These are phyloP conservation scores for Rhinogobio ventralis DNA, from an alignment of 2,797 vertebrate species.

Conservation along the genomic window DNA sequence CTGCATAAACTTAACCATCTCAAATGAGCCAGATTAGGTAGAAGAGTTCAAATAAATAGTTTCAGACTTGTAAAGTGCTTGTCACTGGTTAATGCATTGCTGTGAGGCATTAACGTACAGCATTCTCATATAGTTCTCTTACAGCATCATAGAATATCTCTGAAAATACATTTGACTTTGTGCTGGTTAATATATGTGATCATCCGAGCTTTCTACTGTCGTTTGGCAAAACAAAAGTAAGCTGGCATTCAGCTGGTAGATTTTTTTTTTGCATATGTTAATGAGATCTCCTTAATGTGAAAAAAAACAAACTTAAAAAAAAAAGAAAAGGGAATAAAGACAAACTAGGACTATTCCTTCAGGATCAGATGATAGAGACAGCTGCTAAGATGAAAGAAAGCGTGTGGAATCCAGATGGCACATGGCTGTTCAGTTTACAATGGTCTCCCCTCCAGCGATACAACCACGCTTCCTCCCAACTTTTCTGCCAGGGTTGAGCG, in stretches of 20 bases:
- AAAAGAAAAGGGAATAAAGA: slow-evolving; percentile 63
- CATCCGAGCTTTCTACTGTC: slow-evolving; percentile 65
- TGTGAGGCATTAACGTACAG: slow-evolving; percentile 81
- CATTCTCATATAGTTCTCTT: slow-evolving; percentile 78
- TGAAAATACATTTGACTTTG: slow-evolving; percentile 67
- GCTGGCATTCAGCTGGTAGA: slow-evolving; percentile 83
- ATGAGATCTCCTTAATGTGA: slow-evolving; percentile 84
- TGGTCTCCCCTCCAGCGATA: slow-evolving; percentile 96
- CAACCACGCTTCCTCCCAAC: slow-evolving; percentile 93
- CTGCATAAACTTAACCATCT: slow-evolving; percentile 88
- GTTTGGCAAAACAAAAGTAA: slow-evolving; percentile 85
- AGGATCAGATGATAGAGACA: slow-evolving; percentile 78
- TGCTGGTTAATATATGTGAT: slow-evolving; percentile 48
- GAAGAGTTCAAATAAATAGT: slow-evolving; percentile 88
- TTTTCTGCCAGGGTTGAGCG: slow-evolving; percentile 92
- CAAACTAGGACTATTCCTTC: slow-evolving; percentile 86
- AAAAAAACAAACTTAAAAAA: slow-evolving; percentile 59
- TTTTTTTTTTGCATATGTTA: slow-evolving; percentile 76
- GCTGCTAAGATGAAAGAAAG: slow-evolving; percentile 87
- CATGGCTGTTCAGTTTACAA: slow-evolving; percentile 87
- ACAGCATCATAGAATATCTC: slow-evolving; percentile 64
- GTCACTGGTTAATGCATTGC: slow-evolving; percentile 78
- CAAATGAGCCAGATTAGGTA: slow-evolving; percentile 77
- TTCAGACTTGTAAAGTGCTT: slow-evolving; percentile 84
- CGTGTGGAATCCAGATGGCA: slow-evolving; percentile 86